A percentile compares a stretch with the other conserved stretches of the same genome.
Evolutionary conservation across 2,113 vertebrate genomes (phyloP).

Genomic region (Pholis gunnellus): DNA sequence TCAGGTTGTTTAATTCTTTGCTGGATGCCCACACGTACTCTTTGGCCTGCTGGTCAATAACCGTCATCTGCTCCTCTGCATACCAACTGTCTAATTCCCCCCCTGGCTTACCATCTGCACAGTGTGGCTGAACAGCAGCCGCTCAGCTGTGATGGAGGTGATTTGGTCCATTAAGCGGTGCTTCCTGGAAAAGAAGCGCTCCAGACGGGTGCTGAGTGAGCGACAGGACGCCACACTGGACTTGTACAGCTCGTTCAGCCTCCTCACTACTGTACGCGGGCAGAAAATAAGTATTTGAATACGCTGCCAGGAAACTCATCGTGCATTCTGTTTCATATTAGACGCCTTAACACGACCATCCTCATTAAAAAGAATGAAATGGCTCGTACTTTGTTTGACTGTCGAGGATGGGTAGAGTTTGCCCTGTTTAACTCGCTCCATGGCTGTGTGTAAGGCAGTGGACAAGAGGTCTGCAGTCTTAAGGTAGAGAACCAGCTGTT

Average conservation of each 20-base stretch:
- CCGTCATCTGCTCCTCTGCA: background rate
- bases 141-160: slow-evolving; percentile 93
- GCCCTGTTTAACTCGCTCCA: slow-evolving; percentile 91
- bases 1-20: background rate
- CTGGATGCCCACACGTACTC: background rate
- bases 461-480: slow-evolving; percentile 95
- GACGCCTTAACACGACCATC: background rate
- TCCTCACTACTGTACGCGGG: slow-evolving; percentile 87
- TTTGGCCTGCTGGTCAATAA: background rate
- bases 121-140: slow-evolving; percentile 94
- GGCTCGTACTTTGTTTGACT: slow-evolving; percentile 91
- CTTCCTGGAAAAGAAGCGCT: slow-evolving; percentile 94
- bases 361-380: background rate
- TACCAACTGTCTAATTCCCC: background rate
- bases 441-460: slow-evolving; percentile 90
- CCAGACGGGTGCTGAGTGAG: slow-evolving; percentile 90
- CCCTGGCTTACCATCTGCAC: slow-evolving; percentile 91
- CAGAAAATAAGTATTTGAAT: background rate
- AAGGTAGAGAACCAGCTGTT: slow-evolving; percentile 95
- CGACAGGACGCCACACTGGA: slow-evolving; percentile 92
- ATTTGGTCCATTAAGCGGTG: slow-evolving; percentile 96
- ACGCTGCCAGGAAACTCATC: background rate
- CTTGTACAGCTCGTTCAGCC: slow-evolving; percentile 95
- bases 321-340: background rate
- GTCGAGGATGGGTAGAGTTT: slow-evolving; percentile 94